Conservation (phyloP, 2,888 invertebrate genomes). For the Platypus cylindrus region DNA sequence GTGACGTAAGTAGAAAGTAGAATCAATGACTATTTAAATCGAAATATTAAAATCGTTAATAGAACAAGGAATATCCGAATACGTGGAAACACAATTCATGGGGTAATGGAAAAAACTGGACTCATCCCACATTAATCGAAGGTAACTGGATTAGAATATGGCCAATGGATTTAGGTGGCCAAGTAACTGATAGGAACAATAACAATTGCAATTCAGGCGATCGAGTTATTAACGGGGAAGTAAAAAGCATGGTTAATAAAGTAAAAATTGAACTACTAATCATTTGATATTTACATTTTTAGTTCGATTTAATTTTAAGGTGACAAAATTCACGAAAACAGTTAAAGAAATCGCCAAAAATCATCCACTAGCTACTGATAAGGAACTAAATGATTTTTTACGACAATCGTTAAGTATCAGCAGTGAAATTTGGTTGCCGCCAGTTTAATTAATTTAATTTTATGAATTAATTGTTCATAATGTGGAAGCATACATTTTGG, state of each 20-base stretch:
- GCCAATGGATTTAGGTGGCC: conserved; percentile 38
- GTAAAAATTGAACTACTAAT: conserved; percentile 17
- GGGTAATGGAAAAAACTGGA: conserved; percentile 65
- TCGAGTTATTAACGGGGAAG: conserved; percentile 13
- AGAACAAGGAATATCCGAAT: too few relatives aligned
- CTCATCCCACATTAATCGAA: conserved; percentile 45
- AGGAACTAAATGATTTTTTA: conserved; percentile 38
- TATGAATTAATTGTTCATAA: not conserved
- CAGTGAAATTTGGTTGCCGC: conserved; percentile 43
- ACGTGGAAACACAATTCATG: conserved; percentile 39
- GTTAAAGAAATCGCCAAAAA: conserved; percentile 38
- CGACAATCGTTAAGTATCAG: conserved; percentile 35
- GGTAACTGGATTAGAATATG: conserved; percentile 71
- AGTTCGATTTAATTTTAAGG: conserved; percentile 22
- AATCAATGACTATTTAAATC: too few relatives aligned
- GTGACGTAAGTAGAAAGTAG: conserved; percentile 5
- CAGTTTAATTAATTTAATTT: conserved; percentile 13
- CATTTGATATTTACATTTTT: conserved; percentile 4
- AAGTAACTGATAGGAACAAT: conserved; percentile 14
- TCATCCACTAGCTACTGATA: conserved; percentile 38
- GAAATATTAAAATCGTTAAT: too few relatives aligned
- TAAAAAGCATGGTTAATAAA: conserved; percentile 28
- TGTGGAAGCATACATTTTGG: too few relatives aligned
- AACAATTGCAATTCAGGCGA: conserved; percentile 3
- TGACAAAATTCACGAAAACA: conserved; percentile 35